A percentile compares a stretch with the other conserved stretches of the same genome.
Evolutionary conservation across 1,140 invertebrate genomes (phyloP).

Genomic region (Helicoverpa zea): DNA sequence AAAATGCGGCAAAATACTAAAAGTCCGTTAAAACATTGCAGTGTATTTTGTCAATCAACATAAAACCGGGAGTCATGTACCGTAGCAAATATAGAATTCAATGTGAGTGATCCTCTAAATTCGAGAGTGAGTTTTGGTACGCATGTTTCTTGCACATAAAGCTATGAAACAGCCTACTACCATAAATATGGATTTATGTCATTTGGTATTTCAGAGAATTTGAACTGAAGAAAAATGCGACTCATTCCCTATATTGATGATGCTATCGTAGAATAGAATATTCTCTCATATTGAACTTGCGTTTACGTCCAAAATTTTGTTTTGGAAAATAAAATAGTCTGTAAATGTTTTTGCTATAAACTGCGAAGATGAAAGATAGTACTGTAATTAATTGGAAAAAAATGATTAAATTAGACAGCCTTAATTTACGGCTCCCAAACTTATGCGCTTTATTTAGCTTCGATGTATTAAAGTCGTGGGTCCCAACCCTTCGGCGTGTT

Average conservation of each 20-base stretch:
- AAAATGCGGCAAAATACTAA: background rate
- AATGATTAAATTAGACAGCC: too few species aligned
- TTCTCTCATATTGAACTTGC: too few species aligned
- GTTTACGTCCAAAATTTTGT: too few species aligned
- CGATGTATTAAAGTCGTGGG: background rate
- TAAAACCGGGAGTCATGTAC: background rate
- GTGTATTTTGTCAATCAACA: background rate
- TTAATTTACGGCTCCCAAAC: too few species aligned
- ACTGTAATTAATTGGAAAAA: too few species aligned
- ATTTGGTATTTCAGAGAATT: background rate
- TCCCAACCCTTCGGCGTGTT: background rate
- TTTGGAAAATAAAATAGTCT: too few species aligned
- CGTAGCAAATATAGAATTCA: conserved; percentile 25
- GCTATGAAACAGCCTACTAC: conserved; percentile 3
- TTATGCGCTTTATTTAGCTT: background rate
- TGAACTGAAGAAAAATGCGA: background rate
- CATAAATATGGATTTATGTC: conserved; percentile 17
- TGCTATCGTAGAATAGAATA: too few species aligned
- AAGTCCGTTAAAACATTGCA: background rate
- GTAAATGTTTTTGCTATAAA: too few species aligned
- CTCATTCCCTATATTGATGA: too few species aligned
- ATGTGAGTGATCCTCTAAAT: conserved; percentile 17
- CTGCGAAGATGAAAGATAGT: too few species aligned
- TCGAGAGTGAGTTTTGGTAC: conserved; percentile 24
- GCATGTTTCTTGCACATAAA: conserved; percentile 5